Conservation (phyloP, 2,888 invertebrate genomes). For the Ormyrus nitidulus region DNA sequence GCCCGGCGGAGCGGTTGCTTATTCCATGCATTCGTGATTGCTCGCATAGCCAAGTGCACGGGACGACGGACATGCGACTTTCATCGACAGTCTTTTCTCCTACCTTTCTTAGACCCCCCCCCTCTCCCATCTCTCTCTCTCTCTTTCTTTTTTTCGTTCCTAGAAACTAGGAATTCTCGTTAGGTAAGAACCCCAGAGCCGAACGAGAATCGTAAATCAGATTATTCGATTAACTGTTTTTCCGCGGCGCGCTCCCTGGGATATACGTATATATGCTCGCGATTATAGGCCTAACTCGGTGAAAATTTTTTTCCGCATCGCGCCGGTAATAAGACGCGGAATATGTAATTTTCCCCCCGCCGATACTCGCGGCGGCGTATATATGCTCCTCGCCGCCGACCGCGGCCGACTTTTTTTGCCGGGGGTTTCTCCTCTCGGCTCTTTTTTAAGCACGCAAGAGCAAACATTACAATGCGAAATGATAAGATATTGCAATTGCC, state of each 20-base stretch:
- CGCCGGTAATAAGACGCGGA: conserved; percentile 49
- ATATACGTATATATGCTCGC: conserved; percentile 10
- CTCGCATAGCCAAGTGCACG: conserved; percentile 34
- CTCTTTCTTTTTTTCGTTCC: conserved; percentile 31
- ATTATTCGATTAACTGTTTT: conserved; percentile 57
- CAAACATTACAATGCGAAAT: conserved; percentile 42
- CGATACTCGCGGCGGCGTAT: neutral
- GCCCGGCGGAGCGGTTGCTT: conserved; percentile 26
- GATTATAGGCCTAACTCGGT: conserved; percentile 50
- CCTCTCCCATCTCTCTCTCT: conserved; percentile 39
- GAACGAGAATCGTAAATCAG: conserved; percentile 54
- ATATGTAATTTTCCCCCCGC: conserved; percentile 51
- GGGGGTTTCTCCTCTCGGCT: conserved; percentile 21
- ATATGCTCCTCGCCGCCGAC: conserved; percentile 19
- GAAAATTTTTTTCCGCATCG: conserved; percentile 52
- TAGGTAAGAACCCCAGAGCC: conserved; percentile 28
- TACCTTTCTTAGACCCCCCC: neutral
- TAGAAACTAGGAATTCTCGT: conserved; percentile 51
- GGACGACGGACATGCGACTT: conserved; percentile 33
- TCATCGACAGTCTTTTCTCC: conserved; percentile 42
- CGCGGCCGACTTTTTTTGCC: conserved; percentile 13
- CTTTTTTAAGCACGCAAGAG: conserved; percentile 8
- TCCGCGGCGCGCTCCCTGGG: conserved; percentile 29
- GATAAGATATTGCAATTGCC: conserved; percentile 43
- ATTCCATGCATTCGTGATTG: conserved; percentile 65